Evolutionary conservation across 2,888 invertebrate species (phyloP), one percentile per base, ranked within the genome.

Genomic region (Helicoverpa assulta): DNA sequence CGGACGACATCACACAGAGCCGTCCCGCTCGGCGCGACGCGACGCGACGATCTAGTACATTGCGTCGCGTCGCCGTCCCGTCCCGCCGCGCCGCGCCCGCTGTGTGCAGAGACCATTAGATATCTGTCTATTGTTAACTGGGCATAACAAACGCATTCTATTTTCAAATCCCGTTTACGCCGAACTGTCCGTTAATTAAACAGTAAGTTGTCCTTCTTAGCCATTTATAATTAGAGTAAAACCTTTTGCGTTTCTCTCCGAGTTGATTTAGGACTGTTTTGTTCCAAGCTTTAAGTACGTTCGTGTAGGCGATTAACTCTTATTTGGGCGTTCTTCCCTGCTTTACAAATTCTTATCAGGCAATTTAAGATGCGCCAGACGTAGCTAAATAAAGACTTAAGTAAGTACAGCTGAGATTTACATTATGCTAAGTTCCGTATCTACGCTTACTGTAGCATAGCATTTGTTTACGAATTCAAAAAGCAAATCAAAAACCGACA

Each of bases 261-360:
- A 80, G 73, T 80, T 78, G 75, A 78, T 82, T 80, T 80, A 82
- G 67, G 70, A 70, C 64, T 52, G 71, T 73, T 78, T 72, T 33
- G 67, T 75, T 75, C 58, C 56, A 68, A 76, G 75, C 77, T 80
- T 75, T 66, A 37, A 72, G 58, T 64, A 67, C 80, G 54, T 64
- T 71, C 61, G 76, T 75, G 68, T 81, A 72, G 75, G 73, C 79
- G 76, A 85, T 85, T 85, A 80, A 82, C 78, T 80, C 67, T 68
- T 80, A 81, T 84, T 82, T 79, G 59, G 69, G 62, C 77, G 66
- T 52, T 52, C 52, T 52, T 12, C 19, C 18, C 79, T 72, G 69
- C 77, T 82, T 80, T 73, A 77, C 79, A 82, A 82, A 82, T 82
- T 83, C 81, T 81, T 82, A 82, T 84, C 79, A 78, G 70, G 62